Evolutionary conservation across 2,888 invertebrate genomes (phyloP).

Genomic region (Blera fallax): DNA sequence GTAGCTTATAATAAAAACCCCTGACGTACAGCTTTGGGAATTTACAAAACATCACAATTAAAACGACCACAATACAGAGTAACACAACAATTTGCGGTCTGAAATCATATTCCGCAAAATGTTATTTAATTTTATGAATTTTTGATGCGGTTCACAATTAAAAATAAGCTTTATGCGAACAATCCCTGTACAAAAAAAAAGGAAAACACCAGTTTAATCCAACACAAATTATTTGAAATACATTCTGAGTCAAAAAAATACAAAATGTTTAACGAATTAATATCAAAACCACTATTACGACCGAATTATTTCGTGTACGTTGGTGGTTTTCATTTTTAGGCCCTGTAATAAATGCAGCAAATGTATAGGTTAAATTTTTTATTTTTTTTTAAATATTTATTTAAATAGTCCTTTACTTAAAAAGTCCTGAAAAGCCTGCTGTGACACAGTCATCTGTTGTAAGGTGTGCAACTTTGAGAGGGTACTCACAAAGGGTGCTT

Average conservation of each 20-base stretch:
- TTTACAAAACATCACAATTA: conserved; percentile 1
- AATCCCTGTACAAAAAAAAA: background rate
- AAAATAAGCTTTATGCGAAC: background rate
- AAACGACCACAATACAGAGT: background rate
- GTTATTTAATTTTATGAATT: conserved; percentile 11
- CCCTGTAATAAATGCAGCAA: background rate
- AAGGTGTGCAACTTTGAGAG: background rate
- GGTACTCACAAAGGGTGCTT: background rate
- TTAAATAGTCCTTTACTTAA: background rate
- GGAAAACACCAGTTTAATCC: background rate
- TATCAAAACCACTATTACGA: background rate
- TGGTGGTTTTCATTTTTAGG: background rate
- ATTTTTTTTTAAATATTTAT: background rate
- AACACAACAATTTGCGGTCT: background rate
- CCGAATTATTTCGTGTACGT: background rate
- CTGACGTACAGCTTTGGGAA: background rate
- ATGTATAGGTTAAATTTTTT: background rate
- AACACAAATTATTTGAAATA: background rate
- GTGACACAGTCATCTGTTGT: background rate
- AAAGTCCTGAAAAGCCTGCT: background rate
- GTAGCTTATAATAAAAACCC: too few relatives aligned
- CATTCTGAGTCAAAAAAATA: background rate
- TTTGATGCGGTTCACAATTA: conserved; percentile 23
- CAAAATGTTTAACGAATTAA: background rate
- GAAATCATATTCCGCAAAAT: conserved; percentile 1